A percentile compares a stretch with the other conserved stretches of the same genome.
phyloP scores from a whole-genome alignment of 2,888 invertebrate species.

The Rotaria socialis region DNA sequence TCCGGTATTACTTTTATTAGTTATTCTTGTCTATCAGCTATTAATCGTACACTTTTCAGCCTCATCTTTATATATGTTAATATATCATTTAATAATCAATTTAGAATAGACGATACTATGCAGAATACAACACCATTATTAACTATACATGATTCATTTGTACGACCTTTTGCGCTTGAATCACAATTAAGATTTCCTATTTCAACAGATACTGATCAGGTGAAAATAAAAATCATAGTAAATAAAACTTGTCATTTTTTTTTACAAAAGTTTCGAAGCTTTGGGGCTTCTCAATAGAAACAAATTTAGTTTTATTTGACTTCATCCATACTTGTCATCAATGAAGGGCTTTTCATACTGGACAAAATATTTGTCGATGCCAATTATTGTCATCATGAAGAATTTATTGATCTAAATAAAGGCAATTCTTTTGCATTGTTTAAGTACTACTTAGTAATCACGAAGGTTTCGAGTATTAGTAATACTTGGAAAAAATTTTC shows the following conservation, averaged over 20 bases:
- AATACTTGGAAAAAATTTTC: no score
- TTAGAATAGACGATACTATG: neutral
- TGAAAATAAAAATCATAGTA: neutral
- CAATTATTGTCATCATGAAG: neutral
- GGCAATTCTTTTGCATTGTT: no score
- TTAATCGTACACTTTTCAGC: neutral
- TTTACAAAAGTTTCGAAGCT: neutral
- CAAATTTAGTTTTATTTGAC: no score
- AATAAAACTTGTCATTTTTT: neutral
- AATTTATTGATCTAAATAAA: neutral
- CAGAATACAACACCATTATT: slow-evolving; percentile 1
- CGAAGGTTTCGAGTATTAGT: no score
- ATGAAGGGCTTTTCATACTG: no score
- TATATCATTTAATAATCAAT: neutral
- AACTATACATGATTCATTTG: slow-evolving; percentile 23
- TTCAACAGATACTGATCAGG: neutral
- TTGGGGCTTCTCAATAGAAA: no score
- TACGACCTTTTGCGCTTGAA: neutral
- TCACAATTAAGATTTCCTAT: neutral
- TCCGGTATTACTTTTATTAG: neutral
- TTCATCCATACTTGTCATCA: no score
- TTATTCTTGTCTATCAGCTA: neutral
- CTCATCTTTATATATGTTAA: neutral
- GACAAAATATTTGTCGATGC: no score
- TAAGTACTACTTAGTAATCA: no score